Evolutionary conservation across 2,888 invertebrate species (phyloP).

Genomic region (Lasioglossum villosulum): DNA sequence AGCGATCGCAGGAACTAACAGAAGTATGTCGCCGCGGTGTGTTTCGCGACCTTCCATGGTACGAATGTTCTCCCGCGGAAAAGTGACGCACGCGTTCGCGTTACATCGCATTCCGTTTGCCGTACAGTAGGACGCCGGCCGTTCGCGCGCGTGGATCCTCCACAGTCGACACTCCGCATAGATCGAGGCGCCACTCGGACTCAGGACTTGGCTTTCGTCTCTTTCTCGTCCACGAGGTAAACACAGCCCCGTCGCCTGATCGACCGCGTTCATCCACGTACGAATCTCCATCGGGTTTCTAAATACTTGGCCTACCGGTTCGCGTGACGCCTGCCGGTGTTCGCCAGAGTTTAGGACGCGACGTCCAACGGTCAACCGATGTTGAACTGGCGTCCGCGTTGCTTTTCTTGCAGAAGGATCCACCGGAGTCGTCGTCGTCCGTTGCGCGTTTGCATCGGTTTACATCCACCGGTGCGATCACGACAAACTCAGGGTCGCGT

Average conservation of each 20-base stretch:
- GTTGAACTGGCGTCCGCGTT: not conserved
- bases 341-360: not conserved
- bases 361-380: not conserved
- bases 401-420: not conserved
- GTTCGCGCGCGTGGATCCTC: slow-evolving; percentile 33
- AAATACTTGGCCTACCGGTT: not conserved
- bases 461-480: not conserved
- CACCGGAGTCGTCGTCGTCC: not conserved
- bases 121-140: slow-evolving; percentile 55
- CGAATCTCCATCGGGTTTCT: no score
- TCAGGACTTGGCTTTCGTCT: not conserved
- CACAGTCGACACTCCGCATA: not conserved
- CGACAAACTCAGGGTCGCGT: not conserved
- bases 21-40: not conserved
- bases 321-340: no score
- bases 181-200: not conserved
- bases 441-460: not conserved
- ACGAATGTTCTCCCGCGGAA: slow-evolving; percentile 53
- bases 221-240: not conserved
- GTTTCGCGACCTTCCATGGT: slow-evolving; percentile 49
- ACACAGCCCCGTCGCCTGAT: not conserved
- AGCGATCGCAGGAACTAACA: not conserved
- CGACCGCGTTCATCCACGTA: not conserved
- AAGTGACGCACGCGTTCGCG: slow-evolving; percentile 37
- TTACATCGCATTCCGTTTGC: slow-evolving; percentile 20